Percentiles rank a stretch among this genome's conserved stretches.
phyloP scores from a whole-genome alignment of 2,888 invertebrate species.

The Macaria liturata region DNA sequence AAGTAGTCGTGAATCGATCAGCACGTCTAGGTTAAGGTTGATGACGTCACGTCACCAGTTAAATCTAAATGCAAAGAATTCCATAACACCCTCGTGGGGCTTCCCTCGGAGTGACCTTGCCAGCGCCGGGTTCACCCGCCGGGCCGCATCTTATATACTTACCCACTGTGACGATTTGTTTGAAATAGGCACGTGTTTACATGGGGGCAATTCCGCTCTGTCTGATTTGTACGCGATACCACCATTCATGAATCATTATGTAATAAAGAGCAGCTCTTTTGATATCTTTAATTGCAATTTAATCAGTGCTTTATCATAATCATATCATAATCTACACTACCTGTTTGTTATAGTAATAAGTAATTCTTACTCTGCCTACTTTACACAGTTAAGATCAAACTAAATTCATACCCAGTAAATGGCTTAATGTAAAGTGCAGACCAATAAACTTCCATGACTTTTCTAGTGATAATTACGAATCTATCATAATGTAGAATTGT shows the following conservation, averaged over 20 bases:
- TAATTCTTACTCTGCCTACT: too few species aligned
- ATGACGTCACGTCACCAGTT: constrained; percentile 31
- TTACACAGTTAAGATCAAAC: too few species aligned
- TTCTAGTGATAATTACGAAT: too few species aligned
- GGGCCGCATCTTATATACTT: constrained; percentile 60
- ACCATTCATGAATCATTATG: constrained; percentile 5
- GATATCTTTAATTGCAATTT: too few species aligned
- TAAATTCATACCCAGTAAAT: too few species aligned
- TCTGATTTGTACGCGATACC: constrained; percentile 14
- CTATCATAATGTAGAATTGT: too few species aligned
- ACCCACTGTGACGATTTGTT: constrained; percentile 54
- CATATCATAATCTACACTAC: too few species aligned
- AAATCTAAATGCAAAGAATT: constrained; percentile 53
- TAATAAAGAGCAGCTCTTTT: neutral
- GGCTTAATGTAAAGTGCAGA: too few species aligned
- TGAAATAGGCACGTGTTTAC: constrained; percentile 41
- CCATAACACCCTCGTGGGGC: constrained; percentile 56
- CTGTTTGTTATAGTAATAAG: too few species aligned
- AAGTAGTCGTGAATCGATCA: too few species aligned
- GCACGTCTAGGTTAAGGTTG: constrained; percentile 22
- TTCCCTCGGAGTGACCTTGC: constrained; percentile 65
- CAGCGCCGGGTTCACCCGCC: constrained; percentile 61
- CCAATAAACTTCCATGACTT: too few species aligned
- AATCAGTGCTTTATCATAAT: too few species aligned
- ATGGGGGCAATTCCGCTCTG: constrained; percentile 15